Percentiles rank a stretch among this genome's conserved stretches.
These are phyloP conservation scores for Chaitophorus viminalis DNA, from an alignment of 2,888 invertebrate species.

Conservation along the genomic window DNA sequence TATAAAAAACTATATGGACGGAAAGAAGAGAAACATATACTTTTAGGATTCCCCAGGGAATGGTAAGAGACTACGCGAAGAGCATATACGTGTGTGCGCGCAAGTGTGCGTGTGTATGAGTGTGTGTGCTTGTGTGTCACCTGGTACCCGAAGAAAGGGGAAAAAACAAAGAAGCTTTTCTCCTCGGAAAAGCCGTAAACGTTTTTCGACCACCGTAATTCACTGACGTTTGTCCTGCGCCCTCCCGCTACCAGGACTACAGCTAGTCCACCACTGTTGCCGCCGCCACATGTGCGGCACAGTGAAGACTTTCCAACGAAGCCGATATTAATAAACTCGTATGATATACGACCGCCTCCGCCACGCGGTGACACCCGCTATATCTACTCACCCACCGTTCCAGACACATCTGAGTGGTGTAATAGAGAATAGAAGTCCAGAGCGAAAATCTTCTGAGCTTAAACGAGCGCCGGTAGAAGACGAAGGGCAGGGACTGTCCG, in stretches of 20 bases:
- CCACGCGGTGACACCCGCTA: not conserved
- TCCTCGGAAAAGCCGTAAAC: constrained; percentile 54
- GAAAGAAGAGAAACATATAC: constrained; percentile 57
- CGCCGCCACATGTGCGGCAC: constrained; percentile 29
- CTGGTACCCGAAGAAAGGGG: constrained; percentile 57
- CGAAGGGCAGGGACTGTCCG: not conserved
- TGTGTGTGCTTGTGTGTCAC: constrained; percentile 45
- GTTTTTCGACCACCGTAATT: constrained; percentile 61
- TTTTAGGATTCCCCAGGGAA: constrained; percentile 59
- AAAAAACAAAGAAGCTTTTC: constrained; percentile 54
- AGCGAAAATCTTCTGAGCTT: constrained; percentile 39
- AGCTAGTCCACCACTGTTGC: not conserved
- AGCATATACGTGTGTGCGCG: constrained; percentile 65
- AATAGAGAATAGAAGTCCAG: not conserved
- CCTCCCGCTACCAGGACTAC: not conserved
- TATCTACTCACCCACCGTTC: too few species aligned
- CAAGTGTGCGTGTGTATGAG: constrained; percentile 26
- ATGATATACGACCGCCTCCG: constrained; percentile 57
- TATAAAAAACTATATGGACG: constrained; percentile 63
- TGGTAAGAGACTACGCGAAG: constrained; percentile 62
- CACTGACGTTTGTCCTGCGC: constrained; percentile 57
- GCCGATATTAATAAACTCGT: constrained; percentile 62
- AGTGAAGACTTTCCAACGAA: constrained; percentile 35
- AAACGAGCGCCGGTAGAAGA: constrained; percentile 12
- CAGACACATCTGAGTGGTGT: not conserved